Evolutionary conservation across 1,140 invertebrate genomes (phyloP), one percentile per base, ranked within the genome.

Genomic region (Bombus sylvicola): DNA sequence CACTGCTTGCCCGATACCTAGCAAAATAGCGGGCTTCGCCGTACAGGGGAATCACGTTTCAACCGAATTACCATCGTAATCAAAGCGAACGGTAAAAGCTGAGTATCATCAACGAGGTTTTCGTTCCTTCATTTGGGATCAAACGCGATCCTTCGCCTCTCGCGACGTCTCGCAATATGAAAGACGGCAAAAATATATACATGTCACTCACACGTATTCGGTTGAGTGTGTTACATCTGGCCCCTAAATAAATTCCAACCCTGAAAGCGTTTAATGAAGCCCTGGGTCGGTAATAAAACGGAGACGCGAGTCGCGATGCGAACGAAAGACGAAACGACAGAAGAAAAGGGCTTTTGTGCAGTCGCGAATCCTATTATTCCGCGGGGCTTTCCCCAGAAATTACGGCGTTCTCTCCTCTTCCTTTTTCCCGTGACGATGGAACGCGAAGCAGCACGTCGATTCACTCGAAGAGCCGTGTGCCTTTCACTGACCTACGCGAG

Each of bases 351-450:
- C 71, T 75, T 90, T 89, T 87, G 87, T 90, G 74, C 87, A 69
- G 53, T 85, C 75, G 72, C 83, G 84, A 87, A 92, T 91, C 86
- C 83, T 85, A 92, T 91, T 92, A 92, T 91, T 80, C 59, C 71
- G 73, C 53, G 85, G 89, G 85, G 85, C 89, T 92, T 76, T 90
- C 85, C 79, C 83, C 71, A 89, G 88, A 91, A 92, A 92, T 92
- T 90, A 88, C 82, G 83, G 64, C 34, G 8, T 71, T 80, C 59
- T 41, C 43, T 43, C 22, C 37, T 53, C 41, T 34, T 25, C 25
- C 64, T 76, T 64, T 62, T n/a, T 37, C 34, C 13, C 31, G 3
- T 34, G n/a, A n/a, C 62, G 79, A 77, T 41, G 57, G 37, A 59
- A 77, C 37, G 28, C 25, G 69, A 66, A 37, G 66, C 53, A 62